These are phyloP conservation scores for Loripinus fragilis DNA, from an alignment of 2,888 invertebrate genomes.

Conservation along the genomic window DNA sequence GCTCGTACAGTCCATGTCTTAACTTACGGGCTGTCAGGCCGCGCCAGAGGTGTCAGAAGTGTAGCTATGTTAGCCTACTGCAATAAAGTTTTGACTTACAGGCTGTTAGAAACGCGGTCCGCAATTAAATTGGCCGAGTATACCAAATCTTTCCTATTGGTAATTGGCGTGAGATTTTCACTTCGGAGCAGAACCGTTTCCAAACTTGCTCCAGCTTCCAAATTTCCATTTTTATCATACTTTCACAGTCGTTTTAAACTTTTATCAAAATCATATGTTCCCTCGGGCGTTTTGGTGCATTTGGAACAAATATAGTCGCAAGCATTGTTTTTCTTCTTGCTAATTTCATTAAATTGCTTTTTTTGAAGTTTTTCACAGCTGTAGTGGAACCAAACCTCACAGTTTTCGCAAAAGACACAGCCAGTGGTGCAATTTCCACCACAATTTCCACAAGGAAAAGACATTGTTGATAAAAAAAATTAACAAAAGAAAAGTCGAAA, in stretches of 20 bases:
- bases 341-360: neutral
- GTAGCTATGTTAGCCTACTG: too few species aligned
- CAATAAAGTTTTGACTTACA: too few species aligned
- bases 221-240: neutral
- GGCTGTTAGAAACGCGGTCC: neutral
- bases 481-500: too few species aligned
- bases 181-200: neutral
- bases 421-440: neutral
- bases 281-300: neutral
- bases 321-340: neutral
- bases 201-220: neutral
- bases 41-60: too few species aligned
- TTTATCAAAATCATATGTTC: constrained; percentile 1
- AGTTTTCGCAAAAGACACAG: neutral
- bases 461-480: too few species aligned
- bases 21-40: too few species aligned
- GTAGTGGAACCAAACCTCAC: neutral
- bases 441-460: too few species aligned
- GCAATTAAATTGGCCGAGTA: neutral
- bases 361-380: neutral
- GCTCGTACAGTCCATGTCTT: too few species aligned
- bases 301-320: neutral
- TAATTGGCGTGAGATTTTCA: neutral
- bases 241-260: neutral
- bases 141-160: neutral